These are phyloP conservation scores for Gymnobelideus leadbeateri DNA, from an alignment of 2,113 vertebrate genomes.

Conservation along the genomic window DNA sequence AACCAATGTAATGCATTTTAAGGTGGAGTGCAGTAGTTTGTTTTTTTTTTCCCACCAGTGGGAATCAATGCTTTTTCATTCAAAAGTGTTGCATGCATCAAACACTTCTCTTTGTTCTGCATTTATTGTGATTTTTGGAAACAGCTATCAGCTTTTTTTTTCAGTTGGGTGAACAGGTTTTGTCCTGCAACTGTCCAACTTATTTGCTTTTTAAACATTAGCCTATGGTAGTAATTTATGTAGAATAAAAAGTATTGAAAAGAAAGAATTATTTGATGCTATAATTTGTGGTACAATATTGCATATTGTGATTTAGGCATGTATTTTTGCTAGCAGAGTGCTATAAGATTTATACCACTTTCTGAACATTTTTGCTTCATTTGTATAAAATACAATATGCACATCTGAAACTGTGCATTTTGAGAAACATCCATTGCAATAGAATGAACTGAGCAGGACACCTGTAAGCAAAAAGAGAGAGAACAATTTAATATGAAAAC, in stretches of 20 bases:
- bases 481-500: slow-evolving; percentile 33
- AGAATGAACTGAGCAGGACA: slow-evolving; percentile 69
- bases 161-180: slow-evolving; percentile 84
- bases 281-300: slow-evolving; percentile 84
- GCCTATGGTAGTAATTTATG: slow-evolving; percentile 88
- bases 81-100: slow-evolving; percentile 85
- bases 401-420: slow-evolving; percentile 76
- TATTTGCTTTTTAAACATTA: slow-evolving; percentile 87
- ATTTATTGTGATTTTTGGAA: slow-evolving; percentile 85
- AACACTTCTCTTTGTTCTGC: slow-evolving; percentile 80
- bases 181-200: slow-evolving; percentile 83
- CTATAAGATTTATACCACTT: slow-evolving; percentile 87
- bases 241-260: slow-evolving; percentile 85
- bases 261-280: slow-evolving; percentile 84
- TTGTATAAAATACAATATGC: slow-evolving; percentile 80
- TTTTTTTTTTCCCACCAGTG: slow-evolving; percentile 81
- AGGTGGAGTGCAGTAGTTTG: slow-evolving; percentile 82
- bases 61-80: slow-evolving; percentile 86
- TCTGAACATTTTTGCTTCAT: slow-evolving; percentile 81
- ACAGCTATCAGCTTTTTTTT: slow-evolving; percentile 79
- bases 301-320: slow-evolving; percentile 88
- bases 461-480: slow-evolving; percentile 68
- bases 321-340: slow-evolving; percentile 85
- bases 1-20: slow-evolving; percentile 83
- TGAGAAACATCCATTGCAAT: slow-evolving; percentile 69